Evolutionary conservation across 2,113 vertebrate genomes (phyloP), one percentile per base, ranked within the genome.

Genomic region (Megaceryle maxima): DNA sequence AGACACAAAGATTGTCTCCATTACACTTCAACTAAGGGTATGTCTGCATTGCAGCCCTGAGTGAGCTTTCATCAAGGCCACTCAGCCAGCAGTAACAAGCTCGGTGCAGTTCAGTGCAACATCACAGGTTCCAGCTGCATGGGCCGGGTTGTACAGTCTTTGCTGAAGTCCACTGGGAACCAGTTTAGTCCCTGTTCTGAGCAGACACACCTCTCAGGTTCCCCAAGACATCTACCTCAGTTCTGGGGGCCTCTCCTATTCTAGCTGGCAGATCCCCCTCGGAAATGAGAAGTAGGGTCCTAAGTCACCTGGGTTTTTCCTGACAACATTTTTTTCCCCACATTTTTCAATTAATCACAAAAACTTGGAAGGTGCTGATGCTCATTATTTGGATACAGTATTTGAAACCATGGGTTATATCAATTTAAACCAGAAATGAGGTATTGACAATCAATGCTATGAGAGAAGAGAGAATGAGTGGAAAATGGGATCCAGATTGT

Each of bases 401-500:
- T 48, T 94, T 92, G 81, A 74, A 90, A 63, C 28, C 6, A 28
- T 13, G 26, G 4, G 4, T 51, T 89, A 39, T 24, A 69, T 76
- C 62, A 60, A 11, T 76, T 69, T 76, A 87, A 82, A 84, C 33
- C 56, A 95, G 59, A 92, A 95, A 83, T 60, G 62, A 70, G 6
- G 20, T 77, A 89, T 55, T 73, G 69, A 94, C 67, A 83, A 69
- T 84, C 35, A 73, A 0, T 56, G 26, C 28, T 82, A 64, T 50
- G 25, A 83, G 44, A 35, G 35, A 80, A 41, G 46, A 26, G 50
- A 31, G 50, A 87, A 78, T 67, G 68, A 83, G 53, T 43, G 14
- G 68, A 77, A 95, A 95, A 96, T 76, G 72, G 9, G 76, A 78
- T 88, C 76, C 73, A 89, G 70, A 85, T 68, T 60, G 35, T 80